phyloP scores from a whole-genome alignment of 23 tunicate species.

The Diplosoma virens region DNA sequence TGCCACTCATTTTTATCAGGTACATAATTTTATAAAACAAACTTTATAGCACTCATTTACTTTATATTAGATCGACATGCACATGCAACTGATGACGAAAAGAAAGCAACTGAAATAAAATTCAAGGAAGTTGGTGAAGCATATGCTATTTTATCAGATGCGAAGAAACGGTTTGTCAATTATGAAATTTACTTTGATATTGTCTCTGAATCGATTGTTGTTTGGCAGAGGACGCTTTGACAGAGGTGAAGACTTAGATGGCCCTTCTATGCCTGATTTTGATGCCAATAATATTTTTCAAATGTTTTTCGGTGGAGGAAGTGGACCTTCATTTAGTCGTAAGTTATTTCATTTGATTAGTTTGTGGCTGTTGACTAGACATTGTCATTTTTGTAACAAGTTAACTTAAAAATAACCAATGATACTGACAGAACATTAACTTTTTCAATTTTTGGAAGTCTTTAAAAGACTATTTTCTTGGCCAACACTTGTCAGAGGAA shows the following conservation, averaged over 20 bases:
- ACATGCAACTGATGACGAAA: constrained; percentile 64
- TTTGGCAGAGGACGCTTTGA: constrained; percentile 82
- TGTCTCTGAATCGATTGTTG: too few relatives aligned
- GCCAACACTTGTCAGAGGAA: too few relatives aligned
- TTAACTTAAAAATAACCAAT: too few relatives aligned
- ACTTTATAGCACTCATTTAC: too few relatives aligned
- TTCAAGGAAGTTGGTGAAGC: constrained; percentile 96
- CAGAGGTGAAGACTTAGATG: constrained; percentile 87
- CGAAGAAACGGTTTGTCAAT: constrained; percentile 53
- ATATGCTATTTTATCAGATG: constrained; percentile 77
- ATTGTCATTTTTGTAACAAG: too few relatives aligned
- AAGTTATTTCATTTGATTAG: too few relatives aligned
- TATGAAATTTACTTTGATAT: too few relatives aligned
- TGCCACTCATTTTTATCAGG: too few relatives aligned
- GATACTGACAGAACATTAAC: too few relatives aligned
- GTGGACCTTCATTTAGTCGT: constrained; percentile 34
- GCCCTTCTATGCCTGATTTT: constrained; percentile 80
- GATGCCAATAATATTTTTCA: constrained; percentile 88
- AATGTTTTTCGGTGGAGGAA: constrained; percentile 93
- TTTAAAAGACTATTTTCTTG: too few relatives aligned
- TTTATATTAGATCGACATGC: constrained; percentile 95
- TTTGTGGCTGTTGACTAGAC: too few relatives aligned
- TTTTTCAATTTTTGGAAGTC: too few relatives aligned
- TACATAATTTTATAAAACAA: not conserved
- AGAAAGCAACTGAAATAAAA: constrained; percentile 79